A percentile compares a stretch with the other conserved stretches of the same genome.
These are phyloP conservation scores for Copidosoma floridanum DNA, from an alignment of 1,140 invertebrate species.

Conservation along the genomic window DNA sequence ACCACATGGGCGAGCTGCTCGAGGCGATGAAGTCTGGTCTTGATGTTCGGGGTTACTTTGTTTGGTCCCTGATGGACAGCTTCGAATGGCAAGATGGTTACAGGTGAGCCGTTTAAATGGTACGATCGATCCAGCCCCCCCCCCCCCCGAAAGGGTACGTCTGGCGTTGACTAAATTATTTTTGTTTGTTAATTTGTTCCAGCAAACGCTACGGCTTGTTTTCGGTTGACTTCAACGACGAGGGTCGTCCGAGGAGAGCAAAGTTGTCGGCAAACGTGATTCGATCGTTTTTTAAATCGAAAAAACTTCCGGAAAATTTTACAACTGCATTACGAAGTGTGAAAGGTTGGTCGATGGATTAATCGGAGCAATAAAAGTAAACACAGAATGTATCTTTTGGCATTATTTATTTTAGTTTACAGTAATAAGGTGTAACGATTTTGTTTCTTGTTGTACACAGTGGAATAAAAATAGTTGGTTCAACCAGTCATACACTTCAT, in stretches of 20 bases:
- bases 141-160: too few species aligned
- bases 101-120: too few species aligned
- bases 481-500: slow-evolving; percentile 1
- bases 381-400: too few species aligned
- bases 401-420: neutral
- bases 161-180: too few species aligned
- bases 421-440: slow-evolving; percentile 10
- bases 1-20: slow-evolving; percentile 41
- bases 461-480: too few species aligned
- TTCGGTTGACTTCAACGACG: slow-evolving; percentile 53
- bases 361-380: too few species aligned
- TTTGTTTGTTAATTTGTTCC: too few species aligned
- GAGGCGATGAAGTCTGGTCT: slow-evolving; percentile 52
- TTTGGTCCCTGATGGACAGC: slow-evolving; percentile 77
- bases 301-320: slow-evolving; percentile 7
- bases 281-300: slow-evolving; percentile 26
- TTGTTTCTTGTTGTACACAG: too few species aligned
- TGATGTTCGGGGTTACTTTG: slow-evolving; percentile 64
- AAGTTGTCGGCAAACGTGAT: slow-evolving; percentile 42
- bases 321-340: too few species aligned
- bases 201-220: slow-evolving; percentile 54
- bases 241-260: slow-evolving; percentile 40
- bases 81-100: slow-evolving; percentile 73
- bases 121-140: too few species aligned
- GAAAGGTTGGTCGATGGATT: too few species aligned